These are phyloP conservation scores for Colinus virginianus DNA, from an alignment of 2,113 vertebrate genomes.

Conservation along the genomic window DNA sequence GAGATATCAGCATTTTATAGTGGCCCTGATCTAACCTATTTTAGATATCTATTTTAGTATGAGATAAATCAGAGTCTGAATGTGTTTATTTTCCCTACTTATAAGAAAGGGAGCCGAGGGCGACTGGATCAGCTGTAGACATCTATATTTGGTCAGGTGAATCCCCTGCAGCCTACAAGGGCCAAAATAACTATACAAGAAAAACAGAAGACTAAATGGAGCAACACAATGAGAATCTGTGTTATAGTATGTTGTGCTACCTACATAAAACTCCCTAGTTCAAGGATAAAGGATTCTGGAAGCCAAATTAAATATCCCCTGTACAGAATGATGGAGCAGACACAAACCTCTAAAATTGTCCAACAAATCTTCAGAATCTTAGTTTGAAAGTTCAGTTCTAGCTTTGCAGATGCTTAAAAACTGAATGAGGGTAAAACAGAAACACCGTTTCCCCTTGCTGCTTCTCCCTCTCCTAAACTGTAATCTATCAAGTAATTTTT, in stretches of 20 bases:
- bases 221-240: neutral
- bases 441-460: neutral
- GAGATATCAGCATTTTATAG: neutral
- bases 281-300: neutral
- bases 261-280: neutral
- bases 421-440: neutral
- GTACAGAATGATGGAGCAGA: neutral
- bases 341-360: neutral
- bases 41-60: slow-evolving; percentile 29
- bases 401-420: neutral
- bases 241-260: neutral
- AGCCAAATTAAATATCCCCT: neutral
- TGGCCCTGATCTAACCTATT: slow-evolving; percentile 23
- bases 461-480: neutral
- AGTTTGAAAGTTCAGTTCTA: neutral
- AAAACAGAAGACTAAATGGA: slow-evolving; percentile 14
- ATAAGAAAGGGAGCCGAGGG: slow-evolving; percentile 28
- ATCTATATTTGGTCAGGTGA: slow-evolving; percentile 69
- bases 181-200: slow-evolving; percentile 28
- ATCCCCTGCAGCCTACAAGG: neutral
- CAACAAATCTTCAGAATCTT: neutral
- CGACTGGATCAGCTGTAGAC: slow-evolving; percentile 33
- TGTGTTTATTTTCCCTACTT: slow-evolving; percentile 45
- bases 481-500: neutral
- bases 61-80: slow-evolving; percentile 29